A percentile compares a stretch with the other conserved stretches of the same genome.
These are phyloP conservation scores for Ceyx cyanopectus DNA, from an alignment of 2,113 vertebrate genomes.

Conservation along the genomic window DNA sequence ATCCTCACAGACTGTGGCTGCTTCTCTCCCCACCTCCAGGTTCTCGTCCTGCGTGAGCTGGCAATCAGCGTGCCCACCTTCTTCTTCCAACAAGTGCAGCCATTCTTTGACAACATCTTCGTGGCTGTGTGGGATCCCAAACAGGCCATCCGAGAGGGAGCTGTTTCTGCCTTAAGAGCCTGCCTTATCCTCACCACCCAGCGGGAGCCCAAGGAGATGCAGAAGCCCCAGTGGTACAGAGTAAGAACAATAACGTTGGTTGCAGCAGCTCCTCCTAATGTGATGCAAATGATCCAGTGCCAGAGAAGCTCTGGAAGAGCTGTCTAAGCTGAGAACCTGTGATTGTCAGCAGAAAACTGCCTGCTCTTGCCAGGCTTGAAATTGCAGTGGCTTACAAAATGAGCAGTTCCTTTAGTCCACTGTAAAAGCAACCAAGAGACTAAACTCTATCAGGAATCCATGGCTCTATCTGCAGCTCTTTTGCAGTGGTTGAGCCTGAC, in stretches of 20 bases:
- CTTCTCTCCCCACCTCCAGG: constrained; percentile 74
- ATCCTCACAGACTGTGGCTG: not conserved
- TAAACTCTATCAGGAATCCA: not conserved
- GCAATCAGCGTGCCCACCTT: constrained; percentile 97
- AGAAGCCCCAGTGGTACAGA: constrained; percentile 99
- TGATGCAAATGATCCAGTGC: not conserved
- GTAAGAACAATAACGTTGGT: constrained; percentile 74
- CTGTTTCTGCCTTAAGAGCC: constrained; percentile 94
- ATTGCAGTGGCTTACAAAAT: not conserved
- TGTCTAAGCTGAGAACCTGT: not conserved
- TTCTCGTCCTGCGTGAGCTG: constrained; percentile 94
- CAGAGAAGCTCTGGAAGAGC: not conserved
- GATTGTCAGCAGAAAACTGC: not conserved
- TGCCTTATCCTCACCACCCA: constrained; percentile 97
- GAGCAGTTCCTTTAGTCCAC: not conserved
- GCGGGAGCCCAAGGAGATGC: constrained; percentile 98
- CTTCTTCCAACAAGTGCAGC: constrained; percentile 99
- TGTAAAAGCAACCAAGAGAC: not conserved
- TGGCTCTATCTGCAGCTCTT: not conserved
- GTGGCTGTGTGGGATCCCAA: constrained; percentile 98
- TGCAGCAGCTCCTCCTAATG: not conserved
- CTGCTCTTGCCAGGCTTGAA: not conserved
- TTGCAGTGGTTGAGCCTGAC: not conserved
- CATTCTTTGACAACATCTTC: constrained; percentile 98
- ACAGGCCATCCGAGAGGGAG: constrained; percentile 96